Evolutionary conservation across 2,113 vertebrate species (phyloP).

Genomic region (Mystacornis crossleyi): DNA sequence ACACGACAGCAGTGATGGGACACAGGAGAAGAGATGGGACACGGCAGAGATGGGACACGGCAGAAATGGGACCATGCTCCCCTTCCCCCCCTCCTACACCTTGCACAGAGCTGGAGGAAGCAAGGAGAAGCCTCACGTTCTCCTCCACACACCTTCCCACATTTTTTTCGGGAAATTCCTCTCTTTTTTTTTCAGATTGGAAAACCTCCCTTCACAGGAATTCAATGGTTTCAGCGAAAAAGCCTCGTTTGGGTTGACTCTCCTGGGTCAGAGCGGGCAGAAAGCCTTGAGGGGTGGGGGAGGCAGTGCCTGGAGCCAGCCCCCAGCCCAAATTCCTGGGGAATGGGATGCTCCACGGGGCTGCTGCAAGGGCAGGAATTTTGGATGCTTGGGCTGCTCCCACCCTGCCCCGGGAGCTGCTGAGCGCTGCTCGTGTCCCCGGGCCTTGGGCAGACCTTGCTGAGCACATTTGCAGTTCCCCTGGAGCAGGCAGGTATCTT

Average conservation of each 20-base stretch:
- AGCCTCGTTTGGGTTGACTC: neutral
- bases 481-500: neutral
- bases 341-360: neutral
- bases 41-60: neutral
- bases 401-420: neutral
- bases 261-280: neutral
- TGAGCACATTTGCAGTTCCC: neutral
- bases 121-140: neutral
- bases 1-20: neutral
- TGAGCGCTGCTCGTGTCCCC: rapidly evolving
- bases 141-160: neutral
- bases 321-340: neutral
- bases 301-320: neutral
- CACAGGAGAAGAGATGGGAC: too few species aligned
- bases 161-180: neutral
- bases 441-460: neutral
- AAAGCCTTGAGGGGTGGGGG: neutral
- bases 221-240: neutral
- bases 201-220: neutral
- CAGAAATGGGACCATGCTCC: neutral
- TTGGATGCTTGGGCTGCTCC: neutral
- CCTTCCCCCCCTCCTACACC: neutral
- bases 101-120: neutral
- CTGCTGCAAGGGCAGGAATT: neutral
- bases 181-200: neutral